phyloP scores from a whole-genome alignment of 2,113 vertebrate genomes.

The Coracopsis vasa region DNA sequence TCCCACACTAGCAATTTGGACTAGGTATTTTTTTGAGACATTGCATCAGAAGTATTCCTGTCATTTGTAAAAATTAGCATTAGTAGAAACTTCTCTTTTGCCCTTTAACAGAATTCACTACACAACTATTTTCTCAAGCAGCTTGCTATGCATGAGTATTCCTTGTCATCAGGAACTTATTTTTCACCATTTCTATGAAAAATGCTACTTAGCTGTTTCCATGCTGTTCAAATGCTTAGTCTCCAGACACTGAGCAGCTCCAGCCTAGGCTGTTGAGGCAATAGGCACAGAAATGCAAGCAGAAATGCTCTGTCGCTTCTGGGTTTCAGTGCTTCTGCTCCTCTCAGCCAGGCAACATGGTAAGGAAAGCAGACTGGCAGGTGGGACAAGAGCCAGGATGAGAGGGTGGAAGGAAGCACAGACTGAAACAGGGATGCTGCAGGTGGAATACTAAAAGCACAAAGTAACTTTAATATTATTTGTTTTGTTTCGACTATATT shows the following conservation, averaged over 20 bases:
- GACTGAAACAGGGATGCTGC: background rate
- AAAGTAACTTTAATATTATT: background rate
- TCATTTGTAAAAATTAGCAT: background rate
- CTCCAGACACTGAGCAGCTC: background rate
- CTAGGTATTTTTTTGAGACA: background rate
- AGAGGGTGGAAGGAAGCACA: background rate
- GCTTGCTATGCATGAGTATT: background rate
- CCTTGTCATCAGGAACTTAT: background rate
- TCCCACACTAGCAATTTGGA: background rate
- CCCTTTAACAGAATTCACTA: background rate
- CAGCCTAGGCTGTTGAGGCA: background rate
- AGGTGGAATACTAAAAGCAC: background rate
- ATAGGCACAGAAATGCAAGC: background rate
- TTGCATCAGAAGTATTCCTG: background rate
- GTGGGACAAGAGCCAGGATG: background rate
- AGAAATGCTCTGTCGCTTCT: rapidly evolving
- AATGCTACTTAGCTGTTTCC: background rate
- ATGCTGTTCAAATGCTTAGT: background rate
- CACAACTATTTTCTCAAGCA: background rate
- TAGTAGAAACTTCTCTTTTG: background rate
- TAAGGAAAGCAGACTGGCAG: background rate
- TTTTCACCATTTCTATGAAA: background rate
- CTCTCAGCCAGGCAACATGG: background rate
- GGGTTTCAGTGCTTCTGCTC: background rate
- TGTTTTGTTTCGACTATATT: background rate